Percentiles rank a stretch among this genome's conserved stretches.
These are phyloP conservation scores for Phataginus tetradactyla DNA, from an alignment of 2,797 vertebrate genomes.

Conservation along the genomic window DNA sequence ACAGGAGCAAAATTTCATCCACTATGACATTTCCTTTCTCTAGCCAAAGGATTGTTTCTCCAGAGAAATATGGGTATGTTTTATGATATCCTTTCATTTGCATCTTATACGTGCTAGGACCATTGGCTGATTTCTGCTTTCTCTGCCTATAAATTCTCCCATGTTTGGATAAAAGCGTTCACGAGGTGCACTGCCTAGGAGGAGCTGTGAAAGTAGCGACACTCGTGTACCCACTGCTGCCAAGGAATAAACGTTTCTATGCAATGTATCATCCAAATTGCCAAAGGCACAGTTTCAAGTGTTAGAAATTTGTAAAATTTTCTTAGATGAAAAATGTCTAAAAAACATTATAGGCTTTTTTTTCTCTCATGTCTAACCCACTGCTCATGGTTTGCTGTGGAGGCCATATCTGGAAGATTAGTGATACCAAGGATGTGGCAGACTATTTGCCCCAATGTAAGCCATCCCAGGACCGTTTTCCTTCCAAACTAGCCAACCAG, in stretches of 20 bases:
- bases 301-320: background rate
- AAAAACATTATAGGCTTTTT: background rate
- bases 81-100: slow-evolving; percentile 45
- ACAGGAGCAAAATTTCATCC: background rate
- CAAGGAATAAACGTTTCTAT: background rate
- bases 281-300: background rate
- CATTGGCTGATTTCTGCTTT: slow-evolving; percentile 30
- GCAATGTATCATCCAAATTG: background rate
- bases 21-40: background rate
- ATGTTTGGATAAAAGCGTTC: background rate
- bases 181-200: background rate
- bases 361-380: background rate
- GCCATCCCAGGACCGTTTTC: background rate
- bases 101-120: background rate
- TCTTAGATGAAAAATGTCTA: background rate
- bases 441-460: background rate
- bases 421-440: background rate
- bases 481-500: too few relatives aligned
- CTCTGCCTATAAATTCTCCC: background rate
- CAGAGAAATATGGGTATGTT: background rate
- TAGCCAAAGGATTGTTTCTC: background rate
- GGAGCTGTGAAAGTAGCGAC: background rate
- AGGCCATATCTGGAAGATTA: background rate
- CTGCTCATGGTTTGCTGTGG: background rate
- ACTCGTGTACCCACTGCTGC: background rate